Conservation (phyloP, 2,113 vertebrate genomes). For the Tichodroma muraria region DNA sequence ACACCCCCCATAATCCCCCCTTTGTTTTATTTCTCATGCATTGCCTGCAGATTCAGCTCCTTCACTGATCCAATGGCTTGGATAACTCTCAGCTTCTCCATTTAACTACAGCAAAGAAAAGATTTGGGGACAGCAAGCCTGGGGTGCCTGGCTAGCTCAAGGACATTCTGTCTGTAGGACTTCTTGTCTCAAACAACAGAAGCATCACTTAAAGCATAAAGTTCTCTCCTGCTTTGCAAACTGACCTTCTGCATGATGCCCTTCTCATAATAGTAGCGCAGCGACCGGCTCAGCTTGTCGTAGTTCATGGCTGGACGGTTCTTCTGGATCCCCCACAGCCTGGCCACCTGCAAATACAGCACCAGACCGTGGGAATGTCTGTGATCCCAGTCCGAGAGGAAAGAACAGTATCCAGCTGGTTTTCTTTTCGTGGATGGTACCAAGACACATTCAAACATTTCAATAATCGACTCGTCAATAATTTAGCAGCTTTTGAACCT, state of each 20-base stretch:
- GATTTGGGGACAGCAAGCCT: not conserved
- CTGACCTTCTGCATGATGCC: conserved; percentile 99
- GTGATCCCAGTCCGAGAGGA: not conserved
- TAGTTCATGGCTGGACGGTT: conserved; percentile 99
- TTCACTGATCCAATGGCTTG: too few species aligned
- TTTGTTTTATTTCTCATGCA: not conserved
- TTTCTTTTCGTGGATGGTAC: not conserved
- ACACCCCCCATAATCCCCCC: not conserved
- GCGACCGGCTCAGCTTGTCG: conserved; percentile 95
- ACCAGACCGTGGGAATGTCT: not conserved
- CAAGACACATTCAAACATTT: not conserved
- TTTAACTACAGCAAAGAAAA: not conserved
- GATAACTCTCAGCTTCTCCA: too few species aligned
- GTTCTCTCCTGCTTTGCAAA: not conserved
- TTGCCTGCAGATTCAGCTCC: not conserved
- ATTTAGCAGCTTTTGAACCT: not conserved
- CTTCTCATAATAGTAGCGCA: conserved; percentile 97
- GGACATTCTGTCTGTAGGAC: not conserved
- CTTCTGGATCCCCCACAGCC: conserved; percentile 98
- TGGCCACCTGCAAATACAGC: conserved; percentile 80
- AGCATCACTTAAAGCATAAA: not conserved
- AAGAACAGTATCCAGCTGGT: not conserved
- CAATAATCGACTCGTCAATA: not conserved
- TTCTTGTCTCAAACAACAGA: not conserved
- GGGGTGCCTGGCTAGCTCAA: not conserved